Evolutionary conservation across 2,888 invertebrate species (phyloP).

Genomic region (Hydraecia micacea): DNA sequence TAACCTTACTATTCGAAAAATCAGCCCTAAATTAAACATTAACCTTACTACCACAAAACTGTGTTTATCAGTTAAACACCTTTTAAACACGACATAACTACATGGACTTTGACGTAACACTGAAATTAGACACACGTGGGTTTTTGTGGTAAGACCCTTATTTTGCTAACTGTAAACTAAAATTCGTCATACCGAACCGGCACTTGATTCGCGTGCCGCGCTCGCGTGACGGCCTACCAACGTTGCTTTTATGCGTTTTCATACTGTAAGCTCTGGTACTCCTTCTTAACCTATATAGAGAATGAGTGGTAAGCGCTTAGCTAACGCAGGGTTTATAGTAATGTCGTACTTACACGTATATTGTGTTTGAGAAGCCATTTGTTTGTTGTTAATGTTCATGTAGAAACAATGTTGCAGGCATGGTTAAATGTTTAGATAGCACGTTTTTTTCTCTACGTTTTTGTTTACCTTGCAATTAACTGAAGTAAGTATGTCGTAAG

Average conservation of each 20-base stretch:
- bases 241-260: slow-evolving; percentile 84
- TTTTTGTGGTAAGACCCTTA: no score
- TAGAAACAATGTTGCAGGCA: slow-evolving; percentile 3
- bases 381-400: slow-evolving; percentile 37
- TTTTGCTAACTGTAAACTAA: not conserved
- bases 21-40: no score
- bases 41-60: no score
- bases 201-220: slow-evolving; percentile 77
- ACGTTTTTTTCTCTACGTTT: not conserved
- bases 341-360: slow-evolving; percentile 59
- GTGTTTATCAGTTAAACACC: no score
- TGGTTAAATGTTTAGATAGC: slow-evolving; percentile 1
- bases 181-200: slow-evolving; percentile 69
- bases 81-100: no score
- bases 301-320: slow-evolving; percentile 70
- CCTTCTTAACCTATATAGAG: slow-evolving; percentile 82
- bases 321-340: slow-evolving; percentile 69
- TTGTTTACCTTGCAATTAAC: not conserved
- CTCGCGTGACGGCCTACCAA: slow-evolving; percentile 82
- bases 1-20: no score
- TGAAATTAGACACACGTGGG: no score
- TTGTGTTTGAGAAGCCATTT: slow-evolving; percentile 57
- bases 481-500: not conserved
- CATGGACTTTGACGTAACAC: no score
- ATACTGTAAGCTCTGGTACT: slow-evolving; percentile 74